phyloP scores from a whole-genome alignment of 2,888 invertebrate species.

The Ectemnius lituratus region DNA sequence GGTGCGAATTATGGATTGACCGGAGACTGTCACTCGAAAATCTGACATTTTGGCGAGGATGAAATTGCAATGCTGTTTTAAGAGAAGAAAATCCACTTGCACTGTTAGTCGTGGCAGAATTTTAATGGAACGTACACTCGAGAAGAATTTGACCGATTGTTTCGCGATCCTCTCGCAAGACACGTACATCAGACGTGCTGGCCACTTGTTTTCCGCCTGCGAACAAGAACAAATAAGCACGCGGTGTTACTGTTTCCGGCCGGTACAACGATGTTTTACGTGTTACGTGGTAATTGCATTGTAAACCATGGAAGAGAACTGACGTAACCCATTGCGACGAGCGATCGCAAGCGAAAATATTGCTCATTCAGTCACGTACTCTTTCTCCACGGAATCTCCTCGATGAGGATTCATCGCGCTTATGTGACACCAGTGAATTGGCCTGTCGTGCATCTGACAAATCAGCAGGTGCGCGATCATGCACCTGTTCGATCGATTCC shows the following conservation, averaged over 20 bases:
- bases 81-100: no score
- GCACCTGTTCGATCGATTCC: slow-evolving; percentile 37
- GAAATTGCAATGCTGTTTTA: no score
- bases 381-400: slow-evolving; percentile 20
- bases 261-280: slow-evolving; percentile 2
- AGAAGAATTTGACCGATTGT: no score
- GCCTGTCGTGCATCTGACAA: slow-evolving; percentile 9
- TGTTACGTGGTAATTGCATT: slow-evolving; percentile 15
- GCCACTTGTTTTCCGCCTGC: slow-evolving; percentile 4
- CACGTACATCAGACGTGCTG: slow-evolving; percentile 22
- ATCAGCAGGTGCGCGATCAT: slow-evolving; percentile 28
- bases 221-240: slow-evolving; percentile 14
- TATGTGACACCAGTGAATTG: slow-evolving; percentile 6
- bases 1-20: neutral
- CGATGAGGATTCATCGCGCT: slow-evolving; percentile 21
- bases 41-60: neutral
- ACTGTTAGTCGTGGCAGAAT: no score
- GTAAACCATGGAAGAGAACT: slow-evolving; percentile 5
- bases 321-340: slow-evolving; percentile 19
- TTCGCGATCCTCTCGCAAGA: neutral
- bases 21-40: slow-evolving; percentile 10
- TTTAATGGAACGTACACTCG: no score
- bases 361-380: slow-evolving; percentile 50
- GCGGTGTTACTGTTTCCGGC: slow-evolving; percentile 10
- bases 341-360: slow-evolving; percentile 35